Conservation (phyloP, 1,140 invertebrate genomes). For the Homalodisca vitripennis region DNA sequence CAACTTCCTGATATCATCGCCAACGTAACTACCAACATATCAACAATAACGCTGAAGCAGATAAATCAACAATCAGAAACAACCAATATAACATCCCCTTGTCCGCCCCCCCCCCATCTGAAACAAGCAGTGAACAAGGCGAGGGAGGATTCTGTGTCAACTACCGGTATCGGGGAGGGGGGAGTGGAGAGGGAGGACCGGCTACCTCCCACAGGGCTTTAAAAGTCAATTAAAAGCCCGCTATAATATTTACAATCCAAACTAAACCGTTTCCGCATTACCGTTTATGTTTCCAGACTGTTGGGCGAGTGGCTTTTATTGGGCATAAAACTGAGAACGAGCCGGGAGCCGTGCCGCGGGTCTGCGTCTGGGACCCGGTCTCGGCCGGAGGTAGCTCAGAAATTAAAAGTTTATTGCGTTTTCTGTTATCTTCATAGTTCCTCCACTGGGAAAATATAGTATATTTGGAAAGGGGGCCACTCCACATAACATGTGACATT, state of each 20-base stretch:
- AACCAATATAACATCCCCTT: conserved; percentile 14
- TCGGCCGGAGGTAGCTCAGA: too few relatives aligned
- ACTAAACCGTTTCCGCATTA: conserved; percentile 18
- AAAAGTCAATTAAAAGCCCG: conserved; percentile 24
- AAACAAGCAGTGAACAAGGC: conserved; percentile 10
- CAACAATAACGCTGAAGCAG: not conserved
- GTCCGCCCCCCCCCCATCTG: not conserved
- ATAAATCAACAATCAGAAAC: conserved; percentile 13
- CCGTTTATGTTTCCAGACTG: conserved; percentile 11
- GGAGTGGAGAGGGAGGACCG: not conserved
- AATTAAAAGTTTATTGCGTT: too few relatives aligned
- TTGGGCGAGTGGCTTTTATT: conserved; percentile 4
- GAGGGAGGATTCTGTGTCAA: conserved; percentile 9
- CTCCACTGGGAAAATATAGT: too few relatives aligned
- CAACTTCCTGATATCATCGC: not conserved
- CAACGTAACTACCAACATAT: not conserved
- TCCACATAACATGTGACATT: too few relatives aligned
- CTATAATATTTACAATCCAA: conserved; percentile 9
- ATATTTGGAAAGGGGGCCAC: too few relatives aligned
- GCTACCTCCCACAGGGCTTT: conserved; percentile 18
- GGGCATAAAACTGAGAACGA: too few relatives aligned
- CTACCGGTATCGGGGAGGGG: not conserved
- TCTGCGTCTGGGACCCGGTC: too few relatives aligned
- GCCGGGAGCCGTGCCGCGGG: too few relatives aligned
- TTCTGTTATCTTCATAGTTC: too few relatives aligned